Evolutionary conservation across 2,888 invertebrate species (phyloP), one percentile per base, ranked within the genome.

Genomic region (Aleiodes testaceus): DNA sequence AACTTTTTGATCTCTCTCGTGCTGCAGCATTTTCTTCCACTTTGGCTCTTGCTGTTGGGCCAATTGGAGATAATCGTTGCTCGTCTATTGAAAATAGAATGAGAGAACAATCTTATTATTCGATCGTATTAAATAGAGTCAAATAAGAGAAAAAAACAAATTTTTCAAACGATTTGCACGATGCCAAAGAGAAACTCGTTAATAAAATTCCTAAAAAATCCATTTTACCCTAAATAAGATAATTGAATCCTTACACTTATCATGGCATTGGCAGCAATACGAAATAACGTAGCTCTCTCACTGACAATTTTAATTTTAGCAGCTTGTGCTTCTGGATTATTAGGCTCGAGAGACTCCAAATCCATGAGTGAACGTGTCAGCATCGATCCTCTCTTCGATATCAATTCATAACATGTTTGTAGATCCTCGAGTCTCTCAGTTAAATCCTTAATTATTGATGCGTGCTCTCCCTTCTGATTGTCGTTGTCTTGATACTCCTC

Each of bases 221-320:
- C 16, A 20, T 55, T 53, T 18, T 12, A 52, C 9, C 52, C n/a
- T 11, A 45, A 65, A 44, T 45, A 12, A 52, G 16, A 14, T 11
- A 16, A 26, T 42, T 14, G 42, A 14, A 49, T 74, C 7, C 92
- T 91, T 88, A 95, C 98, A 89, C 96, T 97, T 83, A 98, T 95
- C 97, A 99, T 98, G 67, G 97, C 97, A 88, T 94, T 97, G 76
- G 97, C 96, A 18, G 98, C 96, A 87, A 98, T 97, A 81, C 97
- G 91, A 88, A 98, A 98, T n/a, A 98, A 90, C 12, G 97, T 97
- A 3, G 97, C 97, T 74, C 97, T 90, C 87, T 99, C 99, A 72
- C 95, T 95, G 71, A 97, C 94, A 79, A 96, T 93, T 88, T 97
- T 97, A 68, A 95, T 92, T 83, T 93, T 94, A 74, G 92, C 92